Evolutionary conservation across 2,797 vertebrate genomes (phyloP).

Genomic region (Micromesistius poutassou): DNA sequence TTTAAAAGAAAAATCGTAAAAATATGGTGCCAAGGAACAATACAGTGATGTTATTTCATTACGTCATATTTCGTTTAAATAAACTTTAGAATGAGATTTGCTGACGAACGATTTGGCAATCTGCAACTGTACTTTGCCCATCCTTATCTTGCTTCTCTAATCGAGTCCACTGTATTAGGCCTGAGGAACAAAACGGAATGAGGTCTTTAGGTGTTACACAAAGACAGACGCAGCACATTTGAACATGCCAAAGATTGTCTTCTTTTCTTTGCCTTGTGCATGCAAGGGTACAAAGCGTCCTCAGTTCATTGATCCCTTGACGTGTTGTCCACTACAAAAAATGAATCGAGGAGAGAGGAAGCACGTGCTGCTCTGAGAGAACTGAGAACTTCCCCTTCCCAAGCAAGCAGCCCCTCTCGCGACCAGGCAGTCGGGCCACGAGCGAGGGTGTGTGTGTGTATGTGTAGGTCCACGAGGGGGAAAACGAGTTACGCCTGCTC

Average conservation of each 20-base stretch:
- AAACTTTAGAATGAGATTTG: neutral
- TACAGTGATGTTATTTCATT: neutral
- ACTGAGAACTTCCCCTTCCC: conserved; percentile 66
- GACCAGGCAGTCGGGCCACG: conserved; percentile 23
- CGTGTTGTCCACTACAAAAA: conserved; percentile 37
- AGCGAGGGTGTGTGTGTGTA: conserved; percentile 15
- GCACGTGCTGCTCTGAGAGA: conserved; percentile 34
- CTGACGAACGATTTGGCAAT: neutral
- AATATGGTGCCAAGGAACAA: neutral
- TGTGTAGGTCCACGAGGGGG: conserved; percentile 12
- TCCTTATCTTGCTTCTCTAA: neutral
- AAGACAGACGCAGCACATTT: neutral
- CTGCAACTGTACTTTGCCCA: neutral
- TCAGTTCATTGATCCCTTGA: conserved; percentile 38
- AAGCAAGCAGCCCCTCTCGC: conserved; percentile 31
- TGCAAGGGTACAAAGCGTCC: conserved; percentile 23
- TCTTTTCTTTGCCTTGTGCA: neutral
- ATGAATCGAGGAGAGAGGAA: conserved; percentile 33
- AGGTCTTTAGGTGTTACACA: neutral
- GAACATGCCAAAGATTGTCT: neutral
- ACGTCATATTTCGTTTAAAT: neutral
- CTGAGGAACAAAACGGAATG: neutral
- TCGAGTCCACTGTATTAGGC: neutral
- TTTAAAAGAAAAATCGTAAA: neutral
- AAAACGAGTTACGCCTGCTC: conserved; percentile 3